Base-by-base conservation (phyloP, 1,140 invertebrate species). In the Neuroterus valhalla region DNA sequence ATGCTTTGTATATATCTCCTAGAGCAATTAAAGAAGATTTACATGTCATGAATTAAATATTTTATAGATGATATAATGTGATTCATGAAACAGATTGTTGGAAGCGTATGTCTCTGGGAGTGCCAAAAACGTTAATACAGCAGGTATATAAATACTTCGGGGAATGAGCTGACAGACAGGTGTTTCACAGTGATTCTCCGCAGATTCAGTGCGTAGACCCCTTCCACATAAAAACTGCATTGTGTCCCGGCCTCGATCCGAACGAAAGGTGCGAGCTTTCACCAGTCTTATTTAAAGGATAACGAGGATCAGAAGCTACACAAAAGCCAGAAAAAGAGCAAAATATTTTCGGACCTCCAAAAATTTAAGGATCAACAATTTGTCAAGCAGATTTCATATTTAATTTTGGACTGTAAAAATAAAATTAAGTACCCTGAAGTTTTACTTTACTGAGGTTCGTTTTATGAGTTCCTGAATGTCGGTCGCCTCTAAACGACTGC, bases 131-230 rank as follows among this genome's bases (percentile, higher is more conserved):
- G 55, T n/a, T 31, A 31, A 62, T 62, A 23, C 26, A 62, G 55
- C 55, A 62, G 55, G 26, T 74, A 77, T 69, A 74, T 79, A 79
- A 77, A 72, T 71, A 77, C 55, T 71, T 75, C 75, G 68, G 70
- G 67, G 55, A 62, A 62, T 62, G 52, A 62, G 23, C 23, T 62
- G 26, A 62, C 76, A 80, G 76, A 76, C 78, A 80, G 76, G 78
- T 80, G 78, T 78, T 72, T 55, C 70, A 70, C 74, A 80, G 76
- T 80, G 78, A 80, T 80, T 80, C 72, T 71, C 55, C 73, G 44
- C 55, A 23, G 31, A 62, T 62, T n/a, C 55, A 26, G 11, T 23
- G 12, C 15, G 21, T 26, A 21, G n/a, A 38, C 55, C 26, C 55
- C 55, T 62, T 62, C 31, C 55, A 26, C 23, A 38, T n/a, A 62